These are phyloP conservation scores for Stegodyphus dumicola DNA, from an alignment of 1,140 invertebrate species.

Conservation along the genomic window DNA sequence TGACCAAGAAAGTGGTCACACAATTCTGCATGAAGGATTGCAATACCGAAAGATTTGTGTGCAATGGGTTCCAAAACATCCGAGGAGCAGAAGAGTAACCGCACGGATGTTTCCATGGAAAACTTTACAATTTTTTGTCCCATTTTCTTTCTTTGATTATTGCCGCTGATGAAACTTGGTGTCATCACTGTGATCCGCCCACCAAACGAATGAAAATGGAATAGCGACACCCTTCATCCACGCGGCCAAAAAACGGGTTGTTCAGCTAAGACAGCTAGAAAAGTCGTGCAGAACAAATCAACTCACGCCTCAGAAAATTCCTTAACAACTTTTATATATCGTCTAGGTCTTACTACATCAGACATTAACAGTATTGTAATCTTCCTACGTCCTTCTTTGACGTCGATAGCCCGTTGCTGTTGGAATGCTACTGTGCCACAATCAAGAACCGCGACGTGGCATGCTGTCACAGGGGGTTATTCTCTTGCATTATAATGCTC, in stretches of 20 bases:
- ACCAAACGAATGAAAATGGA: not conserved
- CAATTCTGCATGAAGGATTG: not conserved
- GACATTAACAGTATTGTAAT: too few species aligned
- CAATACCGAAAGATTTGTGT: not conserved
- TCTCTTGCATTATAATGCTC: not conserved
- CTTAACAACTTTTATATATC: too few species aligned
- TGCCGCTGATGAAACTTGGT: not conserved
- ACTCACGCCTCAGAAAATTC: too few species aligned
- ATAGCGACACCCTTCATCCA: not conserved
- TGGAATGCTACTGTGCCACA: not conserved
- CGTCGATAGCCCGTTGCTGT: not conserved
- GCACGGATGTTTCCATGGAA: not conserved
- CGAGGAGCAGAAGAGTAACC: not conserved
- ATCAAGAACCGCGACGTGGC: not conserved
- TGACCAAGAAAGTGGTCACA: slow-evolving; percentile 15
- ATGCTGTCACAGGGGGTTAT: not conserved
- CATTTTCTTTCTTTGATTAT: not conserved
- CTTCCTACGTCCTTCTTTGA: not conserved
- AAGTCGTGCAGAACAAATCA: too few species aligned
- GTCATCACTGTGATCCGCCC: not conserved
- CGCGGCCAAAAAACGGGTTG: not conserved
- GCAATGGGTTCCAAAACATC: not conserved
- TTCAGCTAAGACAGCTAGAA: not conserved
- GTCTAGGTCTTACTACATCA: too few species aligned
- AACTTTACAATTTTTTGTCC: slow-evolving; percentile 1